Evolutionary conservation across 2,113 vertebrate species (phyloP).

Genomic region (Sturnus vulgaris): DNA sequence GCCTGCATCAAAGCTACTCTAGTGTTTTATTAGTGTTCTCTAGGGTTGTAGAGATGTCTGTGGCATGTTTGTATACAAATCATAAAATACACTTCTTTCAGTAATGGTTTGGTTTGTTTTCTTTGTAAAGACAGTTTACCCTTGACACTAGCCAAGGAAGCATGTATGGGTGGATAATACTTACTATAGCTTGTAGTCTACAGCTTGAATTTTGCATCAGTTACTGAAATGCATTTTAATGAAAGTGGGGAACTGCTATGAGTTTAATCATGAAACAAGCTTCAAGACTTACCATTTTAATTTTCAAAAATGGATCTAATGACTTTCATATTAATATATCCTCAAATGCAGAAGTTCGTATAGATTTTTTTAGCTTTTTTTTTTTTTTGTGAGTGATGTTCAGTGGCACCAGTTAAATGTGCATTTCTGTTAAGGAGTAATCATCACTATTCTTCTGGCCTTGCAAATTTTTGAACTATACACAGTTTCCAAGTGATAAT

Average conservation of each 20-base stretch:
- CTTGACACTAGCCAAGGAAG: slow-evolving; percentile 24
- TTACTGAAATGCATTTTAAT: slow-evolving; percentile 58
- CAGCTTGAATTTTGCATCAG: slow-evolving; percentile 37
- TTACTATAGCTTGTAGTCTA: slow-evolving; percentile 6
- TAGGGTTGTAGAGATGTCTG: slow-evolving; percentile 51
- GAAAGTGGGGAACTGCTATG: slow-evolving; percentile 3
- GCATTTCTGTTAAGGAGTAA: neutral
- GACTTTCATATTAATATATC: slow-evolving; percentile 46
- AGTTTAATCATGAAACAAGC: slow-evolving; percentile 19
- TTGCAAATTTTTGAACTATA: neutral
- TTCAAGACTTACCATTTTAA: slow-evolving; percentile 41
- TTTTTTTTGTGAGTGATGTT: slow-evolving; percentile 16
- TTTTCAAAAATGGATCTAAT: neutral
- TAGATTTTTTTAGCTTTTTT: neutral
- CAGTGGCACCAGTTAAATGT: slow-evolving; percentile 44
- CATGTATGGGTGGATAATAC: slow-evolving; percentile 12
- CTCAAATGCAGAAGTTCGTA: slow-evolving; percentile 48
- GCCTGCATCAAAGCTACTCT: slow-evolving; percentile 31
- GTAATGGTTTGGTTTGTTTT: neutral
- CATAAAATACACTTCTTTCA: slow-evolving; percentile 36
- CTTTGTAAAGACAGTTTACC: neutral
- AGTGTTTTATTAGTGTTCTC: slow-evolving; percentile 43
- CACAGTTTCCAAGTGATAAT: neutral
- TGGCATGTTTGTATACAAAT: slow-evolving; percentile 54
- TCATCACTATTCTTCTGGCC: neutral